Conservation (phyloP, 2,113 vertebrate species). For the Cyprinus carpio region DNA sequence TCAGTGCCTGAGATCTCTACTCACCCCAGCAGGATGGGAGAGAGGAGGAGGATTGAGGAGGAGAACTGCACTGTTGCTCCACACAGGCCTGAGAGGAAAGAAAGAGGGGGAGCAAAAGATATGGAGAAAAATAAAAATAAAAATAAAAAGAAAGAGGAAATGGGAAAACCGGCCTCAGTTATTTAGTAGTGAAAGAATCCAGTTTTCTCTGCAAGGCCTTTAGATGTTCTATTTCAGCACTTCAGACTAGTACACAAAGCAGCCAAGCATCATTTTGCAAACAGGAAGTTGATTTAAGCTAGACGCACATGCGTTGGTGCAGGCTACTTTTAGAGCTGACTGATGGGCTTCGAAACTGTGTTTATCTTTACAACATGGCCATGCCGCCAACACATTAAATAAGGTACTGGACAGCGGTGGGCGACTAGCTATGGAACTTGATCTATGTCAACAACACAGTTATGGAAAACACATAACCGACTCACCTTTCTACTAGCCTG, state of each 20-base stretch:
- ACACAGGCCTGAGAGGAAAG: slow-evolving; percentile 55
- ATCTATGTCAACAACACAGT: slow-evolving; percentile 55
- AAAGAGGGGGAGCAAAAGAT: slow-evolving; percentile 52
- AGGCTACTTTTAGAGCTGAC: slow-evolving; percentile 10
- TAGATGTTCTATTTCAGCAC: slow-evolving; percentile 1
- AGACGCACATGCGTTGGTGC: background rate
- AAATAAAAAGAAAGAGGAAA: slow-evolving; percentile 56
- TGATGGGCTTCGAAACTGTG: slow-evolving; percentile 10
- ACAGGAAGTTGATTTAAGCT: slow-evolving; percentile 15
- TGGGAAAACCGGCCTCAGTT: slow-evolving; percentile 74
- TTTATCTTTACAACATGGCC: slow-evolving; percentile 14
- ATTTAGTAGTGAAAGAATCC: slow-evolving; percentile 69
- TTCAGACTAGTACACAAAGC: slow-evolving; percentile 46
- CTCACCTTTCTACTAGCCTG: slow-evolving; percentile 54
- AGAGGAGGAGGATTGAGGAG: slow-evolving; percentile 25
- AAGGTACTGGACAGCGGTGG: slow-evolving; percentile 24
- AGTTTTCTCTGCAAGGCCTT: slow-evolving; percentile 77
- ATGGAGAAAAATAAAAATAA: slow-evolving; percentile 62
- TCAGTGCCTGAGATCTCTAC: slow-evolving; percentile 81
- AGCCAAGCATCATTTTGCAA: slow-evolving; percentile 1
- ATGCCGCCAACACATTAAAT: background rate
- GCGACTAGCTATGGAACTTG: slow-evolving; percentile 71
- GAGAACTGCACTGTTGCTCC: slow-evolving; percentile 29
- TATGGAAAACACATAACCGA: slow-evolving; percentile 36
- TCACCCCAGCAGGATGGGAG: slow-evolving; percentile 68